Percentiles rank a stretch among this genome's conserved stretches.
Conservation (phyloP, 2,797 vertebrate genomes). For the Aratinga solstitialis region DNA sequence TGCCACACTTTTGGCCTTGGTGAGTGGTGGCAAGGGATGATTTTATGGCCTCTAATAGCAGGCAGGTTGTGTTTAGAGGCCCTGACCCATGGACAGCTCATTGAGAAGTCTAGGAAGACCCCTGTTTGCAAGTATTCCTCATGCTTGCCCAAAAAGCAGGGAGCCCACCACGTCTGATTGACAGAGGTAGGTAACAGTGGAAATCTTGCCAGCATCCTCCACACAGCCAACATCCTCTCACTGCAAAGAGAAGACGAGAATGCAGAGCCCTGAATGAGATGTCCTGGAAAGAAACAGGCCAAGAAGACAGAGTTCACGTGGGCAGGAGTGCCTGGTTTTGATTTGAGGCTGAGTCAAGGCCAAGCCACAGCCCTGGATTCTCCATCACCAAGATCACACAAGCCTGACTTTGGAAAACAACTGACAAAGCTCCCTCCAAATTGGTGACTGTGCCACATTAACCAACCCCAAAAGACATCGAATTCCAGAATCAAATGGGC, state of each 20-base stretch:
- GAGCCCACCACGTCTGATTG: background rate
- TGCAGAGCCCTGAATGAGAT: background rate
- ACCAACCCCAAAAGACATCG: background rate
- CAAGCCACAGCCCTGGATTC: conserved; percentile 50
- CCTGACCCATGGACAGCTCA: background rate
- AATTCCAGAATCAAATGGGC: background rate
- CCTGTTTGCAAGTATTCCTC: background rate
- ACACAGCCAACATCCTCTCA: background rate
- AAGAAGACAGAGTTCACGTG: background rate
- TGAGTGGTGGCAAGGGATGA: background rate
- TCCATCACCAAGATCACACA: background rate
- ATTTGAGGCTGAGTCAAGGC: conserved; percentile 32
- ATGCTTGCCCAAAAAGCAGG: background rate
- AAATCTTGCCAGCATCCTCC: background rate
- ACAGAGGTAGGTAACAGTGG: background rate
- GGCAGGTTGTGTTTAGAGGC: background rate
- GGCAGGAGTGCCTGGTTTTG: conserved; percentile 13
- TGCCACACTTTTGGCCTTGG: background rate
- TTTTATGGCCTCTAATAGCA: background rate
- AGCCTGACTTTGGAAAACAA: background rate
- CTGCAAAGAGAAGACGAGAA: background rate
- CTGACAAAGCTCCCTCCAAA: background rate
- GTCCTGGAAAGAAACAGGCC: background rate
- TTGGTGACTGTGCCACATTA: background rate
- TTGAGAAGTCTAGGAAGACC: background rate